A percentile compares a stretch with the other conserved stretches of the same genome.
Evolutionary conservation across 2,797 vertebrate species (phyloP).

Genomic region (Diceros bicornis): DNA sequence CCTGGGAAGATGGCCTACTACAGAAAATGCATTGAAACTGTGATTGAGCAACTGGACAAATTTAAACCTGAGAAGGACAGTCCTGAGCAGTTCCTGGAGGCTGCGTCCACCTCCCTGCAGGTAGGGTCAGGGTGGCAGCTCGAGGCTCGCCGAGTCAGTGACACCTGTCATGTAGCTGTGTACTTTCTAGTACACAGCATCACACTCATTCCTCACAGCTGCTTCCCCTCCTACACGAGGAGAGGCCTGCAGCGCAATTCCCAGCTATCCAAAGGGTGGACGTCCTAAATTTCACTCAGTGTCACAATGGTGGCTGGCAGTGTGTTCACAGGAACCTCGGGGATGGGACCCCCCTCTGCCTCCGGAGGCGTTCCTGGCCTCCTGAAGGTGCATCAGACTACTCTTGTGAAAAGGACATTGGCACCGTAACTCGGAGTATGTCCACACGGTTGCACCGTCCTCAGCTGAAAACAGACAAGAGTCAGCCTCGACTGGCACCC

Average conservation of each 20-base stretch:
- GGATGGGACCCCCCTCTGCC: neutral
- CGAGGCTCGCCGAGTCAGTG: fast-evolving
- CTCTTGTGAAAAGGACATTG: neutral
- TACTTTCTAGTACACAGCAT: neutral
- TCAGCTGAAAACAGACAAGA: no score
- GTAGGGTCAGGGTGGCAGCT: conserved; percentile 84
- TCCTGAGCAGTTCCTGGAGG: conserved; percentile 91
- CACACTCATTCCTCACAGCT: neutral
- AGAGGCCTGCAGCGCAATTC: neutral
- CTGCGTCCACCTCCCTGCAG: conserved; percentile 89
- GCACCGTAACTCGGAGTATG: fast-evolving
- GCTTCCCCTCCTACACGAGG: neutral
- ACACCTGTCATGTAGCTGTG: no score
- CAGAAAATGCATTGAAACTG: conserved; percentile 89
- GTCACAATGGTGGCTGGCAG: neutral
- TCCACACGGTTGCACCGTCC: fast-evolving
- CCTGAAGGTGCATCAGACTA: neutral
- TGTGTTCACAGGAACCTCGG: neutral
- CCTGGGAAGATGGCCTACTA: conserved; percentile 90
- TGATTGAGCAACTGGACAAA: conserved; percentile 90
- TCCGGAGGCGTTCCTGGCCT: neutral
- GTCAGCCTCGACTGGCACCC: neutral
- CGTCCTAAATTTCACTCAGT: neutral
- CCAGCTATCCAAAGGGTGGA: neutral
- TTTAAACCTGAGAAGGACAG: conserved; percentile 90